These are phyloP conservation scores for Conomelus anceps DNA, from an alignment of 2,888 invertebrate genomes.

Conservation along the genomic window DNA sequence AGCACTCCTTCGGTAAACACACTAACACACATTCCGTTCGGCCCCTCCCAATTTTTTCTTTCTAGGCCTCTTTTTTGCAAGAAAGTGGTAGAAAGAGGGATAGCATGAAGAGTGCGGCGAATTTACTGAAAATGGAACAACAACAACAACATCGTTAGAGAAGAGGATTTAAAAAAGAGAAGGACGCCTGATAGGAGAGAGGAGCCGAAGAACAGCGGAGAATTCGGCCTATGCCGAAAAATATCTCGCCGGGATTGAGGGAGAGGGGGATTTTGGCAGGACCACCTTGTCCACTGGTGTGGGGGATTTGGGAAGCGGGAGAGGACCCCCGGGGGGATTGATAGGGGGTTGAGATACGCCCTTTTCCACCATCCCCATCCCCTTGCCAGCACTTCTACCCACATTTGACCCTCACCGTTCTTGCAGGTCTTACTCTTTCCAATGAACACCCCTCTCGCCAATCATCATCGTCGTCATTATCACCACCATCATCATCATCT, in stretches of 20 bases:
- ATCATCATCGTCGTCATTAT: background rate
- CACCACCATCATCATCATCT: background rate
- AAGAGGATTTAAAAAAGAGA: background rate
- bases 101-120: background rate
- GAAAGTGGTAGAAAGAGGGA: background rate
- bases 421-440: background rate
- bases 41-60: conserved; percentile 14
- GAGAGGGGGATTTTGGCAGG: background rate
- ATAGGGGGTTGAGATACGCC: background rate
- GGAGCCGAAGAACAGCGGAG: background rate
- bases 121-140: background rate
- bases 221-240: background rate
- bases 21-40: conserved; percentile 14
- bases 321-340: background rate
- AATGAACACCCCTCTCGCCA: background rate
- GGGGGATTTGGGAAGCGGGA: background rate
- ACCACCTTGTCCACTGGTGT: background rate
- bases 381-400: background rate
- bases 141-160: background rate
- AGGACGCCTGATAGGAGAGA: background rate
- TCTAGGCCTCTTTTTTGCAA: conserved; percentile 6
- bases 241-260: background rate
- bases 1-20: background rate
- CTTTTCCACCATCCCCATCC: background rate
- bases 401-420: background rate